Conservation (phyloP, 1,140 invertebrate species). For the Liolophura sinensis region DNA sequence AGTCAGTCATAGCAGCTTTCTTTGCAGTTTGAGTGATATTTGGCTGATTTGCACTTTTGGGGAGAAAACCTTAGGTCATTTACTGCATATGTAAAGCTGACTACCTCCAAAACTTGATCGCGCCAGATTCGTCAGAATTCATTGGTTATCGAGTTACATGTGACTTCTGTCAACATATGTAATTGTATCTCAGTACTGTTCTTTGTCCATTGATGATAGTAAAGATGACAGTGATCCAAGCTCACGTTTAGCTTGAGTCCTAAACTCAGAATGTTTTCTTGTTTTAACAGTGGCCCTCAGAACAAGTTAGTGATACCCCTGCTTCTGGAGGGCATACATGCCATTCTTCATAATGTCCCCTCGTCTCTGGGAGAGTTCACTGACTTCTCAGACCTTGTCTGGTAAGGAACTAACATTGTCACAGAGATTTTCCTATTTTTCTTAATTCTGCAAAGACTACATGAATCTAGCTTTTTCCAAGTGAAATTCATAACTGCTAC, state of each 20-base stretch:
- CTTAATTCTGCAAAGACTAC: neutral
- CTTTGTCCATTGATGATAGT: neutral
- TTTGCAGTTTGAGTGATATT: too few species aligned
- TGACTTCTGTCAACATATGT: too few species aligned
- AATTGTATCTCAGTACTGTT: neutral
- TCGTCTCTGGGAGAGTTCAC: conserved; percentile 28
- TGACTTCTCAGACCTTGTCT: conserved; percentile 54
- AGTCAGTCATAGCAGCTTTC: too few species aligned
- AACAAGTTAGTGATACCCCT: conserved; percentile 63
- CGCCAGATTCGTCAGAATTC: too few species aligned
- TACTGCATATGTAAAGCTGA: too few species aligned
- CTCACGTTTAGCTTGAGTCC: neutral
- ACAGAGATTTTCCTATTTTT: neutral
- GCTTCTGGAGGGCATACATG: conserved; percentile 83
- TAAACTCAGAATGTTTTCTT: conserved; percentile 4
- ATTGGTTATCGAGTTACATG: too few species aligned
- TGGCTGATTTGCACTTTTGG: too few species aligned
- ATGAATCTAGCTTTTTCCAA: too few species aligned
- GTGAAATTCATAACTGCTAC: too few species aligned
- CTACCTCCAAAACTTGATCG: too few species aligned
- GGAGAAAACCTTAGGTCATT: too few species aligned
- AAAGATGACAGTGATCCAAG: neutral
- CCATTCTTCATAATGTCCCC: conserved; percentile 75
- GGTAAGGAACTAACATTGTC: conserved; percentile 34
- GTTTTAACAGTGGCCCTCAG: conserved; percentile 60